A percentile compares a stretch with the other conserved stretches of the same genome.
Evolutionary conservation across 2,113 vertebrate genomes (phyloP).

Genomic region (Ammodramus savannarum): DNA sequence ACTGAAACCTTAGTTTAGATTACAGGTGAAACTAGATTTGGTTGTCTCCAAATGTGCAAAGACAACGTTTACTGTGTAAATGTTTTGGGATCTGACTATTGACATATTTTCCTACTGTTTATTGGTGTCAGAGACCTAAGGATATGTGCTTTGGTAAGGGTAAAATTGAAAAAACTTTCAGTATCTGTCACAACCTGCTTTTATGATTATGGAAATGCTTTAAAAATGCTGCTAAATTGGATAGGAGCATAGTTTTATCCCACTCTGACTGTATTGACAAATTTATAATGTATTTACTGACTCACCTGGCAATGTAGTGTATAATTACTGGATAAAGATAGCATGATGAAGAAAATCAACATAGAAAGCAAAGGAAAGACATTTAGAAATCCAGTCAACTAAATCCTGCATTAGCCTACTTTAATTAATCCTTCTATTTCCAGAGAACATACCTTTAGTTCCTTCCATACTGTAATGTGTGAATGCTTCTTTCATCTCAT

Average conservation of each 20-base stretch:
- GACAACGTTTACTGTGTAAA: background rate
- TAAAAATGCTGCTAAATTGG: background rate
- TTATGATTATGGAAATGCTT: background rate
- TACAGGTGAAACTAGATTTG: background rate
- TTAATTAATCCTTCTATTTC: slow-evolving; percentile 63
- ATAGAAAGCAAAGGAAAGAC: slow-evolving; percentile 45
- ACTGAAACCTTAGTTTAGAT: background rate
- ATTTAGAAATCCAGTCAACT: slow-evolving; percentile 49
- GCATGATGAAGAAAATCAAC: slow-evolving; percentile 43
- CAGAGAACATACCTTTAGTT: slow-evolving; percentile 33
- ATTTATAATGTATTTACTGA: background rate
- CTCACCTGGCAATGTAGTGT: background rate
- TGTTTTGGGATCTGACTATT: background rate
- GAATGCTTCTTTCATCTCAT: background rate
- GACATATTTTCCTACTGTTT: background rate
- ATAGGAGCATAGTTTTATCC: background rate
- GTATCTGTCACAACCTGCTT: background rate
- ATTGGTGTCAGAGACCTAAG: background rate
- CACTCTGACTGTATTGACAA: background rate
- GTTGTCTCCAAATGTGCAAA: background rate
- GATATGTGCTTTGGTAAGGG: background rate
- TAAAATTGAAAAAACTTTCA: background rate
- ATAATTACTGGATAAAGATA: slow-evolving; percentile 19
- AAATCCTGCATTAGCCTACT: slow-evolving; percentile 64
- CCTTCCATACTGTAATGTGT: background rate